These are phyloP conservation scores for Maconellicoccus hirsutus DNA, from an alignment of 1,140 invertebrate genomes.

Conservation along the genomic window DNA sequence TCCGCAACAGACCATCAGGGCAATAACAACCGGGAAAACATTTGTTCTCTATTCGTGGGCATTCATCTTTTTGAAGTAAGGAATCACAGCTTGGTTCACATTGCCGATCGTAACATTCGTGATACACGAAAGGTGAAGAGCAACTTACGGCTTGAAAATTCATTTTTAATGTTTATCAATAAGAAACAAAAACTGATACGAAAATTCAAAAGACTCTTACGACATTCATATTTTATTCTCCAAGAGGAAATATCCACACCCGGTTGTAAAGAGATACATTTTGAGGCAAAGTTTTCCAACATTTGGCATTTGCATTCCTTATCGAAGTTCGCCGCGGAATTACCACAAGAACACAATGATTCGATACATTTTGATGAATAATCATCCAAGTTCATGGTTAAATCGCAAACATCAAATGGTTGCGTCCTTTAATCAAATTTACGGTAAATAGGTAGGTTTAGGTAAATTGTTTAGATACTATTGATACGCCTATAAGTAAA, in stretches of 20 bases:
- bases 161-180: conserved; percentile 17
- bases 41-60: conserved; percentile 45
- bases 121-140: conserved; percentile 55
- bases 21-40: conserved; percentile 77
- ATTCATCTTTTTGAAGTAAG: conserved; percentile 43
- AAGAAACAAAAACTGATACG: not conserved
- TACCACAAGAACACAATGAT: conserved; percentile 53
- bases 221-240: conserved; percentile 54
- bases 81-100: conserved; percentile 62
- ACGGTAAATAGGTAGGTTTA: not conserved
- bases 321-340: conserved; percentile 35
- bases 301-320: conserved; percentile 54
- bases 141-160: conserved; percentile 47
- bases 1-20: conserved; percentile 58
- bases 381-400: conserved; percentile 47
- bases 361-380: conserved; percentile 59
- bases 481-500: not conserved
- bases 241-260: conserved; percentile 51
- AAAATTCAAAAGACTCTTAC: conserved; percentile 38
- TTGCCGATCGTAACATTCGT: conserved; percentile 58
- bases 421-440: conserved; percentile 40
- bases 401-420: conserved; percentile 47
- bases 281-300: conserved; percentile 53
- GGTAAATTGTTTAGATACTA: not conserved
- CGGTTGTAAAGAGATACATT: conserved; percentile 51